Evolutionary conservation across 2,797 vertebrate species (phyloP).

Genomic region (Takifugu rubripes): DNA sequence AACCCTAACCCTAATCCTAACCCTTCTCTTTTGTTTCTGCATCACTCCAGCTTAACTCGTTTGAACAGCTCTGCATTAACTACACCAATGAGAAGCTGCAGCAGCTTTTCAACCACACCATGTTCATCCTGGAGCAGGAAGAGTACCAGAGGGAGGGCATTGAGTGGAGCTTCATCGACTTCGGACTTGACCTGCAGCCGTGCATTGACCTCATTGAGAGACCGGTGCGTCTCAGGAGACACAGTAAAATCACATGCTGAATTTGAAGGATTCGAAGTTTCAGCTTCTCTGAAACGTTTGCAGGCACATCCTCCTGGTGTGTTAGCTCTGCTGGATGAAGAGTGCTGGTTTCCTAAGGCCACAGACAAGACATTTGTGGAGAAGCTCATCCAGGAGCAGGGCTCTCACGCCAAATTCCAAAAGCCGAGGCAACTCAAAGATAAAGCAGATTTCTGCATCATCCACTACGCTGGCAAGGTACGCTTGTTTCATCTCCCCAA

Average conservation of each 20-base stretch:
- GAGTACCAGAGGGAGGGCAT: constrained; percentile 98
- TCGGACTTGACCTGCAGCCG: constrained; percentile 95
- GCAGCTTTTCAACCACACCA: constrained; percentile 98
- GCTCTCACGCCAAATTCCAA: constrained; percentile 94
- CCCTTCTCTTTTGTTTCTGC: no score
- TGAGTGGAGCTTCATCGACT: constrained; percentile 99
- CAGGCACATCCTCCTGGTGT: constrained; percentile 95
- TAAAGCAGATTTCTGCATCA: constrained; percentile 97
- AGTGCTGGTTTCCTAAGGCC: constrained; percentile 99
- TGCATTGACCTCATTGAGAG: constrained; percentile 98
- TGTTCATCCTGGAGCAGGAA: constrained; percentile 99
- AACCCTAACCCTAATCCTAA: no score
- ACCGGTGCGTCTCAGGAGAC: constrained; percentile 74
- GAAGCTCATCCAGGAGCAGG: constrained; percentile 96
- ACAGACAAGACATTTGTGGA: constrained; percentile 97
- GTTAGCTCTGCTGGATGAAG: constrained; percentile 92
- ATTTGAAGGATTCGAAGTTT: neutral
- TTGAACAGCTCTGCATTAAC: constrained; percentile 97
- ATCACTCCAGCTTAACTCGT: constrained; percentile 86
- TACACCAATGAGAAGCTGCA: constrained; percentile 99
- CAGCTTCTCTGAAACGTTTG: constrained; percentile 8
- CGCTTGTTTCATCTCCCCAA: neutral
- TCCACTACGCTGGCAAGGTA: constrained; percentile 97
- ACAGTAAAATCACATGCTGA: neutral
- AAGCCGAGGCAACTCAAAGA: constrained; percentile 97